phyloP scores from a whole-genome alignment of 2,113 vertebrate species.

The Grammomys dolichurus region DNA sequence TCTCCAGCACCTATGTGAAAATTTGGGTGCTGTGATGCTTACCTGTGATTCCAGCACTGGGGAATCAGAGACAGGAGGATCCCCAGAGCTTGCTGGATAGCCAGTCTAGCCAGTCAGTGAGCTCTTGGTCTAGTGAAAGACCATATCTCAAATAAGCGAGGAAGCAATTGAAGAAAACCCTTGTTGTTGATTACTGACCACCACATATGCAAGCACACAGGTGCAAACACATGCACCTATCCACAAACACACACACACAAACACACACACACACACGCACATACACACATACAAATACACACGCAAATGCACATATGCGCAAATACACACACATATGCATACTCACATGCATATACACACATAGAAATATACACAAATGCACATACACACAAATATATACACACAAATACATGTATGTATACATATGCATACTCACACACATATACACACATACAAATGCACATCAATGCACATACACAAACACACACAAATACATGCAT shows the following conservation, averaged over 20 bases:
- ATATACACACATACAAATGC: too few species aligned
- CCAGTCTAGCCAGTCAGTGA: neutral
- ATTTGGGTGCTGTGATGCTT: neutral
- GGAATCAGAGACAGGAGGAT: neutral
- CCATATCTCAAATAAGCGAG: too few species aligned
- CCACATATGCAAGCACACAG: neutral
- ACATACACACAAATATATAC: too few species aligned
- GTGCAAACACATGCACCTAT: neutral
- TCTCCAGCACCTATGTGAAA: neutral
- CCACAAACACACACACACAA: neutral
- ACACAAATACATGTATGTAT: too few species aligned
- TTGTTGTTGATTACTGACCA: neutral
- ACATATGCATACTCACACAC: too few species aligned
- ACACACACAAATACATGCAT: neutral
- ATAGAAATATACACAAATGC: accelerated
- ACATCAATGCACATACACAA: neutral
- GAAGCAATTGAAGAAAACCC: neutral
- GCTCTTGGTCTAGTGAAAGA: too few species aligned
- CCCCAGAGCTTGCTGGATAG: neutral
- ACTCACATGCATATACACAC: neutral
- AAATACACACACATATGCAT: neutral
- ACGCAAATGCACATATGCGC: neutral
- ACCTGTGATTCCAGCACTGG: neutral
- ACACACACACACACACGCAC: neutral
- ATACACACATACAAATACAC: neutral